These are phyloP conservation scores for Platorchestia sp. DNA, from an alignment of 1,140 invertebrate species.

Conservation along the genomic window DNA sequence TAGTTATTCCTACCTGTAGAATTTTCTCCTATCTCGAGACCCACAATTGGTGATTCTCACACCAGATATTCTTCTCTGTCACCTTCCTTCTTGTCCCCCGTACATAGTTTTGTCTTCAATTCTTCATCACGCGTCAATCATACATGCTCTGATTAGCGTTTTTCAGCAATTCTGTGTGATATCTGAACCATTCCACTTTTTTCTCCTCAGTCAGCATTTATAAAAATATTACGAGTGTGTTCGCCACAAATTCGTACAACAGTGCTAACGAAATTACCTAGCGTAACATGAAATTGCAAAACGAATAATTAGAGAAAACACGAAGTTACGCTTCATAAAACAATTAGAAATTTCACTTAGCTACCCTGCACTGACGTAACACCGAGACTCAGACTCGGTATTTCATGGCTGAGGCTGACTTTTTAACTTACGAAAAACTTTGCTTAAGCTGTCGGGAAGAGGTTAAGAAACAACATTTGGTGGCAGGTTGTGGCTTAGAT, in stretches of 20 bases:
- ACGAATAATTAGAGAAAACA: background rate
- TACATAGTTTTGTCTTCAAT: background rate
- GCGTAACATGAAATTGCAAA: background rate
- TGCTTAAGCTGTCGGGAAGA: background rate
- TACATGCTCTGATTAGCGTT: background rate
- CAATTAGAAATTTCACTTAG: background rate
- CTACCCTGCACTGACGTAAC: background rate
- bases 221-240: background rate
- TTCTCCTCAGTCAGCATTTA: background rate
- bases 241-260: background rate
- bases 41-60: background rate
- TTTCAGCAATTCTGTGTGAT: background rate
- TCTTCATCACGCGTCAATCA: background rate
- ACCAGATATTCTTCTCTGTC: background rate
- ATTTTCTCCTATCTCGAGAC: too few species aligned
- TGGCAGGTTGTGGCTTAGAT: background rate
- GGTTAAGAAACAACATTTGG: background rate
- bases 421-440: background rate
- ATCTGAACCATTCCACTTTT: background rate
- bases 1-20: background rate
- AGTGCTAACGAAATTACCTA: background rate
- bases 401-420: background rate
- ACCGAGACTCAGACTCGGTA: background rate
- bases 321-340: background rate
- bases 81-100: background rate